A percentile compares a stretch with the other conserved stretches of the same genome.
Conservation (phyloP, 1,140 invertebrate genomes). For the Zaprionus ghesquierei region DNA sequence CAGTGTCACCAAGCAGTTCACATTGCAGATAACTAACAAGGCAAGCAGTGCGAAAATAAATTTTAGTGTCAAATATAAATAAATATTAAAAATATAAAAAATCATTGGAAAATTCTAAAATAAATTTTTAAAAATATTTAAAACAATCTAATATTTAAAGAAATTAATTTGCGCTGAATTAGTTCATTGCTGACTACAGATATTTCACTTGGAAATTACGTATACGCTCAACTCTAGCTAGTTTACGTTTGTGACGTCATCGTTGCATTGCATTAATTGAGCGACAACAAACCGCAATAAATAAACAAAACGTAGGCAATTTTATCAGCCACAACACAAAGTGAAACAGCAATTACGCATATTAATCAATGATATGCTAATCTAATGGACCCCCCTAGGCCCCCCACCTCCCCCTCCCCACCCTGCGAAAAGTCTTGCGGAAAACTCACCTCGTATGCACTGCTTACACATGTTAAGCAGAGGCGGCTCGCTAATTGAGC, state of each 20-base stretch:
- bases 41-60: neutral
- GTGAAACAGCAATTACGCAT: neutral
- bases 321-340: neutral
- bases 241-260: neutral
- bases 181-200: too few relatives aligned
- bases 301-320: neutral
- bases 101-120: neutral
- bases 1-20: neutral
- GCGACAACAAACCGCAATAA: neutral
- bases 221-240: neutral
- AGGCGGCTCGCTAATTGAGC: conserved; percentile 66
- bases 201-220: neutral
- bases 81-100: neutral
- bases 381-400: neutral
- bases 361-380: neutral
- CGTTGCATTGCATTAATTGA: neutral
- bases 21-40: too few relatives aligned
- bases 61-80: neutral
- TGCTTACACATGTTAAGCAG: conserved; percentile 61
- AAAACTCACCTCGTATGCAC: conserved; percentile 54
- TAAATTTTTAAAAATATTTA: neutral
- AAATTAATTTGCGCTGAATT: too few relatives aligned
- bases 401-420: neutral
- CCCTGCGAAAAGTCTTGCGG: conserved; percentile 9
- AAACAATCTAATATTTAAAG: too few relatives aligned